These are phyloP conservation scores for Callipepla squamata DNA, from an alignment of 2,113 vertebrate species.

Conservation along the genomic window DNA sequence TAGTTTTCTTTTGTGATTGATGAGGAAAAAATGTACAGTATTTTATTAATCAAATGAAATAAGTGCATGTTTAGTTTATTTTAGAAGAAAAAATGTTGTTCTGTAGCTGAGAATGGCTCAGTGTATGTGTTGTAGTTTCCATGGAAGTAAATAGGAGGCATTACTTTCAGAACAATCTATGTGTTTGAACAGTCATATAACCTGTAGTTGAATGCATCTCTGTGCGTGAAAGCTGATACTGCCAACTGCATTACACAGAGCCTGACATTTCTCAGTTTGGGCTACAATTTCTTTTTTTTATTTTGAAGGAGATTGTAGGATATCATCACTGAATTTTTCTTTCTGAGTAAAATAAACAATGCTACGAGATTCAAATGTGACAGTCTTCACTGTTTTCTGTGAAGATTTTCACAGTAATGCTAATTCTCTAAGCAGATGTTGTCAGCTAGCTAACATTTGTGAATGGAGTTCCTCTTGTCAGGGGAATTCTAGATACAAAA, in stretches of 20 bases:
- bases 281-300: background rate
- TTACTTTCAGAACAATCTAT: background rate
- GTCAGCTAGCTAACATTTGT: background rate
- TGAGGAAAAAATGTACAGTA: constrained; percentile 40
- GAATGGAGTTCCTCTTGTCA: background rate
- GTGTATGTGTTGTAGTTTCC: background rate
- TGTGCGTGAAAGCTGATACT: background rate
- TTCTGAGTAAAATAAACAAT: background rate
- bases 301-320: background rate
- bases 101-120: background rate
- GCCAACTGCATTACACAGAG: background rate
- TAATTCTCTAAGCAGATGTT: background rate
- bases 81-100: background rate
- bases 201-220: too few species aligned
- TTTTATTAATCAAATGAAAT: constrained; percentile 63
- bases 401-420: background rate
- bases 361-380: background rate
- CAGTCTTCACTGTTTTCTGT: background rate
- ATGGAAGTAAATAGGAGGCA: background rate
- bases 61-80: constrained; percentile 2
- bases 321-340: background rate
- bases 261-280: background rate
- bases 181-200: background rate
- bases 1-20: constrained; percentile 70
- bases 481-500: background rate